Base-by-base conservation (phyloP, 1,140 invertebrate species). In the Galleria mellonella region DNA sequence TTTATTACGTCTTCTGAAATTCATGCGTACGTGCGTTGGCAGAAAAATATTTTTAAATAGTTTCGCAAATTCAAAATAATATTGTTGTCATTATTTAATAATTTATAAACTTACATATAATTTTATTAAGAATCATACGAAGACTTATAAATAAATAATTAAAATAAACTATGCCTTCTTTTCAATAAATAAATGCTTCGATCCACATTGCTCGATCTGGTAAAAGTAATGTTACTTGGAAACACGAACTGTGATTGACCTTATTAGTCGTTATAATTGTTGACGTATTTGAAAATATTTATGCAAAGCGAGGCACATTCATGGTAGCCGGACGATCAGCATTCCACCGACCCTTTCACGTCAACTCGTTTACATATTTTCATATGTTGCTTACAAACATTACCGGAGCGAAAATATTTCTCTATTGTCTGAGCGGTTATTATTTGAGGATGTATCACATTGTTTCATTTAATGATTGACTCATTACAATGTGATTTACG, bases 311-410 rank as follows among this genome's bases (percentile, higher is more conserved):
- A 53, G 48, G 44, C 42, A 23, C 17, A 6, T 23, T 23, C 43
- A 43, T 10, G n/a, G n/a, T n/a, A n/a, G n/a, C 17, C 17, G 42
- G 17, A 35, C 30, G 32, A 43, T 40, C 36, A 57, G 56, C 57
- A 82, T 70, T 64, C 63, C 59, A 35, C 41, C 47, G 51, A 14
- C 56, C 50, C 50, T 58, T 44, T 59, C 50, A 53, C 11, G 43
- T 51, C 40, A 51, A 51, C 47, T 72, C 54, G 63, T 77, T 79
- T 72, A 65, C 68, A 83, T 83, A 72, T 77, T 77, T 79, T 50
- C 53, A 65, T 55, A 73, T 67, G 69, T 78, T 71, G 77, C 73
- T 78, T 78, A 78, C 65, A 78, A 81, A 78, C 66, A 81, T 66
- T 55, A 42, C 53, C 51, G 58, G 51, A 60, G 68, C 48, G 61